Evolutionary conservation across 2,113 vertebrate genomes (phyloP).

Genomic region (Nicator chloris): DNA sequence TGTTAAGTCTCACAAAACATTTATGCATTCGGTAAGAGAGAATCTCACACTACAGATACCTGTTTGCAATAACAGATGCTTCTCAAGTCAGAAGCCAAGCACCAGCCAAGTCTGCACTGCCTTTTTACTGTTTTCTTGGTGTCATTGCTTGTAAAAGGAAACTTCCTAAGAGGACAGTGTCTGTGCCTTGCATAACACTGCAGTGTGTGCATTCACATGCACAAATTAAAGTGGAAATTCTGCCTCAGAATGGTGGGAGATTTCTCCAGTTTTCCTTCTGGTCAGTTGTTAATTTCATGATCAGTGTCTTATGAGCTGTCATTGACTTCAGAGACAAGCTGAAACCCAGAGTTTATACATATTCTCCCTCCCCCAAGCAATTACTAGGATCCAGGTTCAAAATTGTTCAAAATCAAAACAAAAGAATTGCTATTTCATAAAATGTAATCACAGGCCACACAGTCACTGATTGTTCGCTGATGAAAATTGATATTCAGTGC

Average conservation of each 20-base stretch:
- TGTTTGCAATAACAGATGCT: neutral
- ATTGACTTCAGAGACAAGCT: neutral
- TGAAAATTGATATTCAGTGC: conserved; percentile 30
- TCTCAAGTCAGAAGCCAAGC: neutral
- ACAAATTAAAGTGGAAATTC: neutral
- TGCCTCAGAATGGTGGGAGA: neutral
- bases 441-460: neutral
- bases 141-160: neutral
- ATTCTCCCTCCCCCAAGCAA: neutral
- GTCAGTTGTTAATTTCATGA: neutral
- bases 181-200: neutral
- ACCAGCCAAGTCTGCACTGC: neutral
- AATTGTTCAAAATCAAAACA: conserved; percentile 25
- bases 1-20: neutral
- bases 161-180: neutral
- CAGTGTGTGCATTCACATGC: neutral
- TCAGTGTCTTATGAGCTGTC: neutral
- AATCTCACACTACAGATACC: neutral
- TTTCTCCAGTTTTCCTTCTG: neutral
- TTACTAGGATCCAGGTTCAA: neutral
- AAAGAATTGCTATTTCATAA: conserved; percentile 36
- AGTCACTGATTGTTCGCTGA: conserved; percentile 29
- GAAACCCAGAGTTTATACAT: neutral
- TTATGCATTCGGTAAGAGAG: neutral
- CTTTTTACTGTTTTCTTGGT: neutral